Base-by-base conservation (phyloP, 2,888 invertebrate species). In the Harmothoe impar region DNA sequence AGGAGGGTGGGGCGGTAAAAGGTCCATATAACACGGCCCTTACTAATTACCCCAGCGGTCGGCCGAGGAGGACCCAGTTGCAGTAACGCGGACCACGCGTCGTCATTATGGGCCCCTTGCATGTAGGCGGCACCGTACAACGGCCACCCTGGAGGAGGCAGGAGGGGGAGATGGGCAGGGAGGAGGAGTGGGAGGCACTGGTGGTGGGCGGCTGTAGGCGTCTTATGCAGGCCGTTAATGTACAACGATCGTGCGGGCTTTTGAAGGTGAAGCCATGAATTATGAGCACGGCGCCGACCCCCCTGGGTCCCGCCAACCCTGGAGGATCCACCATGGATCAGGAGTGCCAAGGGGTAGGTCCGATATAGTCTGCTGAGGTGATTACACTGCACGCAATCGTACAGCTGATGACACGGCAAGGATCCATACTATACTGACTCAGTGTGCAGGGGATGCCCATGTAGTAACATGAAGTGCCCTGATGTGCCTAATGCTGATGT, bases 181-280 rank as follows among this genome's bases (percentile, higher is more conserved):
- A 62, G 12, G 62, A 62, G 62, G 20, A n/a, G 23, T n/a, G 1
- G 62, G 62, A 62, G 20, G 62, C 20, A 62, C 20, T n/a, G 23
- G 62, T 62, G 62, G 54, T 52, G 12, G 17, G 54, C 10, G 54
- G 54, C 54, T 17, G 54, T 10, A 10, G n/a, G n/a, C n/a, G 62
- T 62, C 62, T 62, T 62, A 62, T 62, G 62, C 62, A 20, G 23
- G 62, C 62, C 62, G 62, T 62, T 62, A 62, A 62, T 62, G 62
- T 62, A 62, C 62, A 62, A n/a, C 62, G 62, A 62, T 62, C 62
- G 62, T 62, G 62, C 62, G 15, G 62, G 62, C 62, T 62, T 62
- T 62, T 62, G 62, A 62, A 62, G 62, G 23, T 62, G 62, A 20
- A 20, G 62, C 62, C 62, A 62, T 62, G 62, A 62, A 62, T 62